Evolutionary conservation across 2,888 invertebrate genomes (phyloP), one percentile per base, ranked within the genome.

Genomic region (Drosophila gaucha): DNA sequence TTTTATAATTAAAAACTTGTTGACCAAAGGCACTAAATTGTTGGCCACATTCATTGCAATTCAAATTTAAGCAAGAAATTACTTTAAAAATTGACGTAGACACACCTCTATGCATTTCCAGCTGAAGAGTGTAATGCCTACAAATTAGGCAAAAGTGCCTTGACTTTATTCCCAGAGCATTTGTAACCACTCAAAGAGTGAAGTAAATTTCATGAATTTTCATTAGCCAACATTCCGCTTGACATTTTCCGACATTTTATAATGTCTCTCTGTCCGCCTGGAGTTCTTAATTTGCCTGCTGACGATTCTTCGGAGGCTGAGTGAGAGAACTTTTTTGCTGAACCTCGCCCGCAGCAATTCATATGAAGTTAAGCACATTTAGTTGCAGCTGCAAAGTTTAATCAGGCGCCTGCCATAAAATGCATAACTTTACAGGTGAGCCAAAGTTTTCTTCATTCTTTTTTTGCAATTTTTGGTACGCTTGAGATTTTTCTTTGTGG

Each of bases 1-100:
- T 88, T 83, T 88, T 87, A 87, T 89, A 89, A 83, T 88, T 88
- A 88, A 78, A 86, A 83, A 55, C 66, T 67, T 66, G 79, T 79
- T 78, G 71, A 52, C 70, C 75, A 66, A 41, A 28, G 38, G 36
- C 31, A n/a, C n/a, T n/a, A n/a, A n/a, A n/a, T n/a, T n/a, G n/a
- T n/a, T 39, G 38, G 30, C 18, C 16, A 60, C 20, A 55, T 43
- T 52, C n/a, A n/a, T 39, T 33, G n/a, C 24, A 24, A 14, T 14
- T 31, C 9, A 22, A 20, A 46, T 46, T 20, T 6, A n/a, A 6
- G 30, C 30, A 31, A n/a, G 18, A 31, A 46, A 46, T 9, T 30
- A 14, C 31, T 20, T 4, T 22, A 18, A 2, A 18, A 24, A 18
- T 33, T n/a, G 6, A 28, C 28, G 28, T 6, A 28, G 28, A 31